Evolutionary conservation across 2,888 invertebrate species (phyloP), one percentile per base, ranked within the genome.

Genomic region (Eledone cirrhosa): DNA sequence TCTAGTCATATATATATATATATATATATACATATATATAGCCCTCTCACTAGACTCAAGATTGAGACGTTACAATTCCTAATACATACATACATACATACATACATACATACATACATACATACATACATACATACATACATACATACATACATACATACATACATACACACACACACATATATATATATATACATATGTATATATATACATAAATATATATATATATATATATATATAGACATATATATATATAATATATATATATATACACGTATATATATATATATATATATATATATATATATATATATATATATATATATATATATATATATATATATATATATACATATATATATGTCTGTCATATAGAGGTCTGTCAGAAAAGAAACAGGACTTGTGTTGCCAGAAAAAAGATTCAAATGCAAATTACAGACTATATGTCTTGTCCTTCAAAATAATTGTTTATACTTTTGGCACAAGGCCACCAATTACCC

Each of bases 1-100:
- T n/a, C n/a, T n/a, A n/a, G n/a, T n/a, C n/a, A n/a, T n/a, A 53
- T 53, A 53, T 53, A 53, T 53, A 53, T 53, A 53, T 53, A 53
- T 53, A 53, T 53, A 53, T 53, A 53, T 53, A 53, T 53, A 2
- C n/a, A 53, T 5, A 2, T 53, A 53, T 5, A 2, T 53, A 53
- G 19, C 2, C n/a, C 19, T 53, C 3, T 53, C 19, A 22, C n/a
- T 2, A 7, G 53, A 22, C n/a, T 3, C 22, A 22, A 22, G 19
- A 22, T 2, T 53, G n/a, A 53, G 19, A 53, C 2, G n/a, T 53
- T n/a, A n/a, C n/a, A n/a, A n/a, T n/a, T n/a, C n/a, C n/a, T n/a
- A n/a, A n/a, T n/a, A n/a, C n/a, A n/a, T 22, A 22, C n/a, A 5
- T 5, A 53, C 3, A 53, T n/a, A 53, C 53, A 53, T n/a, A 53